phyloP scores from a whole-genome alignment of 2,797 vertebrate species.

The Falco peregrinus region DNA sequence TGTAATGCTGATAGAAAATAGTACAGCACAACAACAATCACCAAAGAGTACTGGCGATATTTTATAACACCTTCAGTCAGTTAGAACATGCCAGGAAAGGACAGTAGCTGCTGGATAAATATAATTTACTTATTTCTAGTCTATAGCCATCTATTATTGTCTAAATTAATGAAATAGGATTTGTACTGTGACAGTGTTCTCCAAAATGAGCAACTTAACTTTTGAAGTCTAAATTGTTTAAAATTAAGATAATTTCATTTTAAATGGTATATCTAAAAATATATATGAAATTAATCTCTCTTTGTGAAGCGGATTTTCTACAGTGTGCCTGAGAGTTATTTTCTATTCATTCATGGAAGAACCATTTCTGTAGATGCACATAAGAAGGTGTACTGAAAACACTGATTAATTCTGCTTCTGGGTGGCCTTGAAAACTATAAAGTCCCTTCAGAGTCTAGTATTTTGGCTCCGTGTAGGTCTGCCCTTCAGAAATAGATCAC shows the following conservation, averaged over 20 bases:
- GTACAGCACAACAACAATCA: fast-evolving
- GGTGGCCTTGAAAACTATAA: conserved; percentile 24
- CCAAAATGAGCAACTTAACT: not conserved
- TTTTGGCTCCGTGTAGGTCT: not conserved
- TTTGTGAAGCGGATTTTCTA: not conserved
- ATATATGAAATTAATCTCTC: not conserved
- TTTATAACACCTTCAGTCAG: not conserved
- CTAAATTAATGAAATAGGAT: conserved; percentile 25
- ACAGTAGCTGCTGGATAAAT: conserved; percentile 14
- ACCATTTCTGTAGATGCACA: not conserved
- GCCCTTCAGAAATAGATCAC: conserved; percentile 10
- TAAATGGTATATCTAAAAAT: conserved; percentile 1
- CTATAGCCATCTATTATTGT: not conserved
- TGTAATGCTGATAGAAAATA: not conserved
- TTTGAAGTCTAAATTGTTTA: conserved; percentile 12
- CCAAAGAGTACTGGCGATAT: not conserved
- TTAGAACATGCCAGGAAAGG: not conserved
- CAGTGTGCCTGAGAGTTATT: not conserved
- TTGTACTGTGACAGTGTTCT: not conserved
- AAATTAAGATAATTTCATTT: conserved; percentile 2
- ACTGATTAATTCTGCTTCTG: conserved; percentile 39
- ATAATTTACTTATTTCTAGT: not conserved
- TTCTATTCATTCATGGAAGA: not conserved
- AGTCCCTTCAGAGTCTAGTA: not conserved
- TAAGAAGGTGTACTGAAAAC: conserved; percentile 21